Base-by-base conservation (phyloP, 2,113 vertebrate genomes). In the Tachuris rubrigastra region DNA sequence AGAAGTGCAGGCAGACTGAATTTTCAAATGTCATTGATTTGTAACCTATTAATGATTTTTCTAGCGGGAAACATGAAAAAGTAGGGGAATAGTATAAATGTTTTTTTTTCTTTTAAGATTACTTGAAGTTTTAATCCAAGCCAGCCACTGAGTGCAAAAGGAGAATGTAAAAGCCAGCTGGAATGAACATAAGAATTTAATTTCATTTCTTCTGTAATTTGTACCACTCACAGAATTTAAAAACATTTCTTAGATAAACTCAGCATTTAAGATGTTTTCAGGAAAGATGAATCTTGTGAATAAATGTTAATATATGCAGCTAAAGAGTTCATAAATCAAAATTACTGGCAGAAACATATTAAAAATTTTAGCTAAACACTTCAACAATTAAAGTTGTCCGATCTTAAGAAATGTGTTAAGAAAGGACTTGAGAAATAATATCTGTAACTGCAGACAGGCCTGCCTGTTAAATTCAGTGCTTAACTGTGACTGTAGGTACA, bases 11-110 rank as follows among this genome's bases (percentile, higher is more conserved):
- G 69, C 49, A 79, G 60, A 68, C 55, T 85, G 56, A 85, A 85
- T 97, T 96, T 89, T 87, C 28, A 81, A 46, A 72, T 85, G 65
- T 72, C 5, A 37, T 80, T 63, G 79, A 18, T 83, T 94, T 92
- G 47, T 81, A 75, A 50, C 85, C 35, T 89, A 24, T 72, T 91
- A 52, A 24, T 35, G n/a, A 5, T 78, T 87, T 3, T 67, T 89
- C 23, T 47, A 30, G 28, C 89, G 14, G 37, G 19, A 86, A 90
- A 53, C 17, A 41, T 18, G 6, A 35, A 60, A 28, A 82, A 68
- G 62, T 30, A 75, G 44, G 14, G 13, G 25, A 33, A 59, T 24
- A 47, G 18, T 63, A 47, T 62, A 63, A 84, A 58, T 53, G 3
- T 67, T 5, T 67, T 5, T 67, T 33, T 50, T 42, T 49, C 9